Base-by-base conservation (phyloP, 2,888 invertebrate genomes). In the Eupeodes luniger region DNA sequence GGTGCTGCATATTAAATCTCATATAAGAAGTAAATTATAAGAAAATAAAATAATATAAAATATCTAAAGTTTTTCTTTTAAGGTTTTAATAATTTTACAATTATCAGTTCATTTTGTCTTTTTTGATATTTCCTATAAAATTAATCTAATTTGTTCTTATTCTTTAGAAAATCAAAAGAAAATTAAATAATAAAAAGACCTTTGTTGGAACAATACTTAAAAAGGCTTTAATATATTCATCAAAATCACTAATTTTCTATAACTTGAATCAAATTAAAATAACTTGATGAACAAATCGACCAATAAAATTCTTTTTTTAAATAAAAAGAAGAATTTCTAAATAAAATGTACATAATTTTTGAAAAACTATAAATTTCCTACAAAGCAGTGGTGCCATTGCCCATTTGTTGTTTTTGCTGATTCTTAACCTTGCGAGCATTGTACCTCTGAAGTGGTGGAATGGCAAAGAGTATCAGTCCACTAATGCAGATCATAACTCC, bases 401-500 rank as follows among this genome's bases (percentile, higher is more conserved):
- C 57, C n/a, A 66, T 55, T 62, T 81, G 77, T 11, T 77, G 75
- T 5, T 62, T 74, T 11, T 87, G 67, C 14, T 66, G 84, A 11
- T 61, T 44, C 12, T 67, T 81, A 11, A 69, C 72, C 85, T 91
- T 91, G n/a, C 85, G 85, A 14, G 89, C 91, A 77, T 90, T 91
- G 89, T 93, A 92, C 84, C 94, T 95, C 92, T 96, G 96, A 72
- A 97, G 90, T 77, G 96, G 93, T 9, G 98, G 98, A 92, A 98
- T 97, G 87, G 95, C 93, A 93, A 97, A 98, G 86, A 99, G 95
- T 94, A 99, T 97, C 61, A 97, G 72, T 12, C 99, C 99, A 92
- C 98, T 98, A 62, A 97, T 89, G 5, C 97, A 96, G 82, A 99
- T 97, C 92, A 97, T 96, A 0, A 95, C 94, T 6, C 99, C 99